Evolutionary conservation across 1,140 invertebrate genomes (phyloP), one percentile per base, ranked within the genome.

Genomic region (Aphidius ervi): DNA sequence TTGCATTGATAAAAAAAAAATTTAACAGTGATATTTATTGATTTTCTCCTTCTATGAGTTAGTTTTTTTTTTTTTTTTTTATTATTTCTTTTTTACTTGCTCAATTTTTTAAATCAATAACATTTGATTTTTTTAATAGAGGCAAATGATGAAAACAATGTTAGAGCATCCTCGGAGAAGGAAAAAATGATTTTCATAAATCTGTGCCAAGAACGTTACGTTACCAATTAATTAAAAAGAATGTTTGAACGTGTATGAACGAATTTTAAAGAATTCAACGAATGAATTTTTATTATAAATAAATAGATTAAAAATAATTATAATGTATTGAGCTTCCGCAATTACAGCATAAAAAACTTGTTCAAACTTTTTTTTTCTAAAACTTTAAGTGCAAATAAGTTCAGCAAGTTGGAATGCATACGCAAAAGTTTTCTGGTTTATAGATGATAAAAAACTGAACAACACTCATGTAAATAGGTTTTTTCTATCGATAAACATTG

Each of bases 131-230:
- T 10, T 16, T 41, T 40, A 43, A 4, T 2, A 43, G 9, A 3
- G 2, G 40, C 7, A 54, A 54, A 54, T 16, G 52, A 54, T 54
- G 20, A 54, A 54, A 54, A 41, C 52, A 54, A 9, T 16, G 1
- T 3, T 43, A 43, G 3, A 23, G 9, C 16, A 20, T 20, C 31
- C 47, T 16, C 20, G 31, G 47, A 49, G 57, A 23, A 50, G 49
- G 40, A 37, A 37, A 45, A 53, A 52, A 43, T 43, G 5, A 43
- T 59, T 52, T 50, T 45, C 58, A 61, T 47, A 48, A 68, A 68
- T 67, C 63, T 73, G 73, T 74, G 73, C 71, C 73, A 74, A 74
- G 68, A 74, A 74, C 67, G 68, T 67, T 71, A 74, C 65, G 59
- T 65, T 66, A 65, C 56, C 61, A 62, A 57, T 65, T 63, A 40